phyloP scores from a whole-genome alignment of 1,140 invertebrate species.

The Anastrepha obliqua region DNA sequence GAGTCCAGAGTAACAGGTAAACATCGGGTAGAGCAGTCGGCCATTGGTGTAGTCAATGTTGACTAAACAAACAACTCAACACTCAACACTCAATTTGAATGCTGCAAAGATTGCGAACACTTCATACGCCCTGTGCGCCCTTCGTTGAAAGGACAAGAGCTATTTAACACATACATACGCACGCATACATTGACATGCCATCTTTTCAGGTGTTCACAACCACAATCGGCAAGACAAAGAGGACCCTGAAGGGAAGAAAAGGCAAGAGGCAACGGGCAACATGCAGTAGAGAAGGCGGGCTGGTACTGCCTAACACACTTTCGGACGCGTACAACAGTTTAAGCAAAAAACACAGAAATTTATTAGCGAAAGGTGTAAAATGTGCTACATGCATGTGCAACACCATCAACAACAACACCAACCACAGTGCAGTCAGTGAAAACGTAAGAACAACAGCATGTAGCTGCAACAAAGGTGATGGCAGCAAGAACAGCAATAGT shows the following conservation, averaged over 20 bases:
- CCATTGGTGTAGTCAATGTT: slow-evolving; percentile 43
- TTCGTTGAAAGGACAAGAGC: background rate
- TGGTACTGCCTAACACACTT: background rate
- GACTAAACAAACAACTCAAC: slow-evolving; percentile 22
- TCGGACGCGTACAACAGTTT: background rate
- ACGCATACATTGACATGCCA: background rate
- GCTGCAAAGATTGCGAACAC: background rate
- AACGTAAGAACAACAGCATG: background rate
- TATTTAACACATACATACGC: background rate
- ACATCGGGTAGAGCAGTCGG: background rate
- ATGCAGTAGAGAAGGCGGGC: background rate
- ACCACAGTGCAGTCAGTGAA: too few relatives aligned
- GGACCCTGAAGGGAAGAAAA: background rate
- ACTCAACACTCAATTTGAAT: slow-evolving; percentile 40
- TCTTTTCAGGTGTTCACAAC: slow-evolving; percentile 8
- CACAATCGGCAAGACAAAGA: slow-evolving; percentile 25
- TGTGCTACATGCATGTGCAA: slow-evolving; percentile 13
- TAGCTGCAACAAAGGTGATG: background rate
- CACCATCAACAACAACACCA: slow-evolving; percentile 12
- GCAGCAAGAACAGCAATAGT: background rate
- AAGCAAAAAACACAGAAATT: background rate
- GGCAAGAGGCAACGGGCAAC: background rate
- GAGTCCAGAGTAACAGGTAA: slow-evolving; percentile 7
- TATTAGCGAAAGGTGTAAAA: slow-evolving; percentile 31
- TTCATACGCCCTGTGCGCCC: slow-evolving; percentile 30